phyloP scores from a whole-genome alignment of 2,797 vertebrate genomes.

The Rhynchotus rufescens region DNA sequence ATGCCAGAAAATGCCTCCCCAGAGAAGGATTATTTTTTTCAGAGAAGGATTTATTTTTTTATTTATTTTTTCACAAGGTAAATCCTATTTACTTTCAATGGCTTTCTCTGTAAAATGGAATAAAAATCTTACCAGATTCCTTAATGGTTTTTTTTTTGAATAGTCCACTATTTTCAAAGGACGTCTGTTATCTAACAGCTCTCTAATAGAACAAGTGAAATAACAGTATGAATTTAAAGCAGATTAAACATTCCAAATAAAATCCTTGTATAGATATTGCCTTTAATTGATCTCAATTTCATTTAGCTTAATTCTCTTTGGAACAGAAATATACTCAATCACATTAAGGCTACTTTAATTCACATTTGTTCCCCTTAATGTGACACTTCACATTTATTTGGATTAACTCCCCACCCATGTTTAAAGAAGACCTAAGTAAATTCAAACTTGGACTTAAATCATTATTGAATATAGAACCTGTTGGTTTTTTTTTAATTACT shows the following conservation, averaged over 20 bases:
- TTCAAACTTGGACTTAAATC: background rate
- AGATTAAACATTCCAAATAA: slow-evolving; percentile 6
- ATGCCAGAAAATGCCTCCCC: background rate
- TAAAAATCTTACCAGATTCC: background rate
- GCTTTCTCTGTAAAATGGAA: background rate
- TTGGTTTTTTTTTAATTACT: background rate
- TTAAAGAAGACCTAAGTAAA: background rate
- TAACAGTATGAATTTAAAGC: slow-evolving; percentile 20
- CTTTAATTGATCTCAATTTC: slow-evolving; percentile 5
- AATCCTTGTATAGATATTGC: background rate
- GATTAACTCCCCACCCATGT: background rate
- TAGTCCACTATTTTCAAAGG: background rate
- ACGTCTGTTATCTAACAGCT: background rate
- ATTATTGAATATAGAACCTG: background rate
- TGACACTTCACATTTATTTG: background rate
- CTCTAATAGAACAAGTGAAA: background rate
- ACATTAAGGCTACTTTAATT: slow-evolving; percentile 22
- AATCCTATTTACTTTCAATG: background rate
- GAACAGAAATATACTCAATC: background rate
- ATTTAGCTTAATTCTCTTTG: slow-evolving; percentile 20
- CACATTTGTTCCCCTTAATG: background rate
- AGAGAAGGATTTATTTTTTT: too few relatives aligned
- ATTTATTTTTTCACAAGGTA: background rate
- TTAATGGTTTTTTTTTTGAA: background rate
- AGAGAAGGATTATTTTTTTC: background rate